Evolutionary conservation across 1,140 invertebrate species (phyloP), one percentile per base, ranked within the genome.

Genomic region (Drosophila lini): DNA sequence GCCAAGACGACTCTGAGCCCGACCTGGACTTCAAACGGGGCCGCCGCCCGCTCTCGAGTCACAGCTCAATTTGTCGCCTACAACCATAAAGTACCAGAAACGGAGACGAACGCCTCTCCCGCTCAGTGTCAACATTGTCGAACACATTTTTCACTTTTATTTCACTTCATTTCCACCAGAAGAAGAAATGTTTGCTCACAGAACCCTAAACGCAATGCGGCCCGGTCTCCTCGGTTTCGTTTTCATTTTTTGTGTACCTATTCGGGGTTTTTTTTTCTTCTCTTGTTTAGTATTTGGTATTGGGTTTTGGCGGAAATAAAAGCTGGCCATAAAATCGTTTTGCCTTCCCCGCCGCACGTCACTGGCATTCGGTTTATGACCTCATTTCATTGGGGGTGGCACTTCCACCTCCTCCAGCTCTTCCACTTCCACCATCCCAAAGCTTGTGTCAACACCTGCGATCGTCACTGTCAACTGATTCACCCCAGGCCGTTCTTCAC

Each of bases 41-140:
- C 52, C 59, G 47, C 65, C 65, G 65, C 36, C 61, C 64, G 60
- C 64, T 65, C 64, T 52, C 65, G 40, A 69, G 34, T 71, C 67
- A 36, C 76, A 80, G 50, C 81, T 90, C 89, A 85, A 85, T 85
- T 88, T 91, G 86, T 91, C 89, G 80, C 89, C 89, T 82, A 91
- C 89, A 91, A 91, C 52, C 85, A 74, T 80, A 82, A 88, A 74
- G 81, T 64, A 78, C 74, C 73, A 75, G 62, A 55, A 60, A 57
- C 34, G 19, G 34, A 68, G 67, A 68, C 48, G 52, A 16, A 34
- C 31, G 41, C 22, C 40, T 44, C 63, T 63, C 60, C 41, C 62
- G 65, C 64, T 73, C 64, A 74, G 73, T 84, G 62, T 79, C 73
- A 77, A 84, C 81, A 74, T 48, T 81, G 59, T 64, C 61, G 61